Evolutionary conservation across 2,888 invertebrate species (phyloP).

Genomic region (Diloba caeruleocephala): DNA sequence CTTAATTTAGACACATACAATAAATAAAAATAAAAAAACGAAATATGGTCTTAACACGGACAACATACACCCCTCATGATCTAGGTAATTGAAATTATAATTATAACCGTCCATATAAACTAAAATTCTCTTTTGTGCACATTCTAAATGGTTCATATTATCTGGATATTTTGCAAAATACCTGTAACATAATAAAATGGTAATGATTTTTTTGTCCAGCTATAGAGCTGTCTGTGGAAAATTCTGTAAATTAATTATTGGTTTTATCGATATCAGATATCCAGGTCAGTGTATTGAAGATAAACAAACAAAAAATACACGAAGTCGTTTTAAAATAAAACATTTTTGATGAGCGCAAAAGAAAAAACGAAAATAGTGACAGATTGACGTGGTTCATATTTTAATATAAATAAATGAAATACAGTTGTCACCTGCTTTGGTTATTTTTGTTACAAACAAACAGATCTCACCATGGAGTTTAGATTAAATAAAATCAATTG

Average conservation of each 20-base stretch:
- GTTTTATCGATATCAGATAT: too few species aligned
- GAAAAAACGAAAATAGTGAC: constrained; percentile 15
- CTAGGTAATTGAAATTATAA: constrained; percentile 39
- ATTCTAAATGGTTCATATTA: background rate
- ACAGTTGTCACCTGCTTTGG: constrained; percentile 17
- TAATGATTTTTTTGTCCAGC: too few species aligned
- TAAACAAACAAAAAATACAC: too few species aligned
- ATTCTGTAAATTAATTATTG: too few species aligned
- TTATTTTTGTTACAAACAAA: background rate
- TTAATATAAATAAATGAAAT: background rate
- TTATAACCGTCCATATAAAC: constrained; percentile 33
- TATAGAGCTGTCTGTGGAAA: too few species aligned
- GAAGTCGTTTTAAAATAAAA: too few species aligned
- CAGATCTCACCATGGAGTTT: too few species aligned
- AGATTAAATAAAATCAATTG: too few species aligned
- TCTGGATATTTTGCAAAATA: background rate
- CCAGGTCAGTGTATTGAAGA: too few species aligned
- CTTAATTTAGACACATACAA: constrained; percentile 38
- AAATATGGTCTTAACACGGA: constrained; percentile 29
- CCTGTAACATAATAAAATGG: background rate
- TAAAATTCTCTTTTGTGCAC: constrained; percentile 32
- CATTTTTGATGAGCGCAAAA: constrained; percentile 15
- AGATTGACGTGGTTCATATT: constrained; percentile 26
- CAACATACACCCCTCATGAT: constrained; percentile 26
- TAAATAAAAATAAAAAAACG: constrained; percentile 3